A percentile compares a stretch with the other conserved stretches of the same genome.
Evolutionary conservation across 2,113 vertebrate genomes (phyloP).

Genomic region (Neogale vison): DNA sequence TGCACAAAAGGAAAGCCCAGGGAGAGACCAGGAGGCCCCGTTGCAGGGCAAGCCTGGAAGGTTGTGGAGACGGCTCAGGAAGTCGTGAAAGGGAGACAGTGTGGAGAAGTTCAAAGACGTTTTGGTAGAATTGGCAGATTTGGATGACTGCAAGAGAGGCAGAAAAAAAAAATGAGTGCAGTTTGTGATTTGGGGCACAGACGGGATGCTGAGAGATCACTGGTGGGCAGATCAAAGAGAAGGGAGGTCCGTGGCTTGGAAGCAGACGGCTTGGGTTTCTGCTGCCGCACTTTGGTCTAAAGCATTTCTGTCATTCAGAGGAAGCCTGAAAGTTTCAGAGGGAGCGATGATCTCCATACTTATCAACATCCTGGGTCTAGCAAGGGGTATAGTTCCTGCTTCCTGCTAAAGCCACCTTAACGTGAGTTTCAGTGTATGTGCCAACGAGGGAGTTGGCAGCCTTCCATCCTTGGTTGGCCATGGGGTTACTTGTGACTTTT

Average conservation of each 20-base stretch:
- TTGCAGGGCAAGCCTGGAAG: background rate
- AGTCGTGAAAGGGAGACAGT: fast-evolving
- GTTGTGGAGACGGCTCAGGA: background rate
- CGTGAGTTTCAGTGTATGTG: background rate
- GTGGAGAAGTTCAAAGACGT: background rate
- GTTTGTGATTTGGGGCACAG: background rate
- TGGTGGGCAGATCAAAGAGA: background rate
- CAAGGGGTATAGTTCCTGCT: background rate
- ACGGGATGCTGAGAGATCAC: background rate
- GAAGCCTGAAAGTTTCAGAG: background rate
- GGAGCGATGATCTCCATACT: background rate
- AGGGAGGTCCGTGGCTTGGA: background rate
- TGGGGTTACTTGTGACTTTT: background rate
- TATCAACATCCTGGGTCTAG: background rate
- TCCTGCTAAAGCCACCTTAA: background rate
- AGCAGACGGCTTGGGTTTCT: background rate
- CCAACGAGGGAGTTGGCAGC: background rate
- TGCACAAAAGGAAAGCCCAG: background rate
- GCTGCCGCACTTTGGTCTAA: background rate
- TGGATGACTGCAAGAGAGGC: background rate
- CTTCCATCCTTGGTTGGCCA: background rate
- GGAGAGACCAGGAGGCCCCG: background rate
- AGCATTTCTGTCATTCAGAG: background rate
- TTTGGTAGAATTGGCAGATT: background rate
- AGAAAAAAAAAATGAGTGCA: background rate